Evolutionary conservation across 2,797 vertebrate species (phyloP).

Genomic region (Megalops cyprinoides): DNA sequence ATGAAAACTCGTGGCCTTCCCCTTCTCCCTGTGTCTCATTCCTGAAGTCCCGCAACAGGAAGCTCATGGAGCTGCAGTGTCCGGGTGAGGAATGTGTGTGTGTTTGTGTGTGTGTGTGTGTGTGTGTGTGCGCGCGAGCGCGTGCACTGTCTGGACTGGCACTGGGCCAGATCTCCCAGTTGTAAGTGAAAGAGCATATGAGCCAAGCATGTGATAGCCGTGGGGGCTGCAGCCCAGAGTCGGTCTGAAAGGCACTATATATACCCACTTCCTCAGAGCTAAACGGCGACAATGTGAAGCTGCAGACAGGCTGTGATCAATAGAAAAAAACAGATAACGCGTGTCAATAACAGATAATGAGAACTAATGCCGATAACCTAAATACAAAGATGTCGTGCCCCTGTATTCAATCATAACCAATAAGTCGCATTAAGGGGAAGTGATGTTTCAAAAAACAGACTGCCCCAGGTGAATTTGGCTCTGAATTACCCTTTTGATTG

Average conservation of each 20-base stretch:
- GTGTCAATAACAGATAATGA: too few species aligned
- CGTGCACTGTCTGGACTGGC: too few species aligned
- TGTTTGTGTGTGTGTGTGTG: neutral
- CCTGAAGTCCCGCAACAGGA: constrained; percentile 57
- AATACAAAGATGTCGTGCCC: neutral
- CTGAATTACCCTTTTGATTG: neutral
- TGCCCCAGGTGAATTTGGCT: neutral
- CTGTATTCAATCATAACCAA: neutral
- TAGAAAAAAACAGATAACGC: too few species aligned
- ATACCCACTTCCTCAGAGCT: neutral
- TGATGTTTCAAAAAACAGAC: neutral
- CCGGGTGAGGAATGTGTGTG: constrained; percentile 18
- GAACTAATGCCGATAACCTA: neutral
- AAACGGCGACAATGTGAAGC: neutral
- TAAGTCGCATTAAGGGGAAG: neutral
- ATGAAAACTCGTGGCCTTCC: constrained; percentile 39
- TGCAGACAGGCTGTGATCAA: constrained; percentile 37
- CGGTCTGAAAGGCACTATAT: constrained; percentile 20
- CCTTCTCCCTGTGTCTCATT: constrained; percentile 45
- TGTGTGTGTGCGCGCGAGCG: neutral
- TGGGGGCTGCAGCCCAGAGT: constrained; percentile 34
- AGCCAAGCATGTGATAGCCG: constrained; percentile 33
- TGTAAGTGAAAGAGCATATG: constrained; percentile 56
- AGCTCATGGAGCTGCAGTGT: constrained; percentile 45
- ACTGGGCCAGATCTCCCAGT: neutral